A percentile compares a stretch with the other conserved stretches of the same genome.
phyloP scores from a whole-genome alignment of 2,113 vertebrate species.

The Nettapus auritus region DNA sequence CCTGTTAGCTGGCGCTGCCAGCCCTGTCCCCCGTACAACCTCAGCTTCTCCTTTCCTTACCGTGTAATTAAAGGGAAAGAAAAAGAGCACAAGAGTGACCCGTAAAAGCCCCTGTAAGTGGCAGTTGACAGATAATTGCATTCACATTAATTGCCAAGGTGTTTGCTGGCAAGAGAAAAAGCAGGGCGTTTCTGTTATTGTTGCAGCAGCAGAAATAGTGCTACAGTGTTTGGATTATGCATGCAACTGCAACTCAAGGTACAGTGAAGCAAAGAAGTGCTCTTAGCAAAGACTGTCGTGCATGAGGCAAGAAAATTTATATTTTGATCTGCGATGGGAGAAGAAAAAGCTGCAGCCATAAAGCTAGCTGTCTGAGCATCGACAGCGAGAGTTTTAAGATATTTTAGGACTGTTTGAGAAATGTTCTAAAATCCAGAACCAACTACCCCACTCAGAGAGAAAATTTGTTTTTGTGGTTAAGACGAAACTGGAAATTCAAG shows the following conservation, averaged over 20 bases:
- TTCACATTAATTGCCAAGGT: background rate
- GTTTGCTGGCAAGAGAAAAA: background rate
- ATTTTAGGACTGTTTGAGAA: background rate
- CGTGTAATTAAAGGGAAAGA: background rate
- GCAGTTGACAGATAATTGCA: background rate
- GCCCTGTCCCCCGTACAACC: background rate
- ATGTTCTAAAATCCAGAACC: background rate
- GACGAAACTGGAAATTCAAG: constrained; percentile 38
- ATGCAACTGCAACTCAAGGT: background rate
- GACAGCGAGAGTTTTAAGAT: background rate
- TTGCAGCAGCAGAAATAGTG: background rate
- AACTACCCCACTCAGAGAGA: background rate
- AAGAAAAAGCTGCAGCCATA: background rate
- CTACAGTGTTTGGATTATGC: background rate
- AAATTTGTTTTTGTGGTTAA: constrained; percentile 37
- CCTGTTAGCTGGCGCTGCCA: background rate
- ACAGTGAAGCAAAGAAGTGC: background rate
- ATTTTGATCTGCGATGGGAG: background rate
- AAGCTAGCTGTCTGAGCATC: background rate
- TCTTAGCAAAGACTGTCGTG: background rate
- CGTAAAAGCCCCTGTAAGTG: background rate
- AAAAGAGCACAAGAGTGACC: background rate
- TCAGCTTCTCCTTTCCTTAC: background rate
- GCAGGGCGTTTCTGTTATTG: background rate
- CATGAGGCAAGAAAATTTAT: background rate